Base-by-base conservation (phyloP, 2,113 vertebrate species). In the Cyprinodon variegatus region DNA sequence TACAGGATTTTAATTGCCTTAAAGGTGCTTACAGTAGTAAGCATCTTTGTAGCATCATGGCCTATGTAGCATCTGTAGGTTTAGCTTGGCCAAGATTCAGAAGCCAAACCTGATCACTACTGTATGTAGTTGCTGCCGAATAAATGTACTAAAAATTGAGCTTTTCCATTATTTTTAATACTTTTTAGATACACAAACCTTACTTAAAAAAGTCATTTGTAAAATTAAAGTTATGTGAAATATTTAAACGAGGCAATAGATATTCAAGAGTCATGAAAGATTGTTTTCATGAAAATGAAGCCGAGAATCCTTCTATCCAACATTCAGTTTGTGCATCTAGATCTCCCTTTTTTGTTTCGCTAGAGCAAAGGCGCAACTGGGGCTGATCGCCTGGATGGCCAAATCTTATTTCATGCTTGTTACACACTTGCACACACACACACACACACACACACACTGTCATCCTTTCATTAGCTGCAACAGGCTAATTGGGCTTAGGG, bases 381-480 rank as follows among this genome's bases (percentile, higher is more conserved):
- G 73, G 68, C 83, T 90, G 83, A 88, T 90, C 74, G 72, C 87
- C 82, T 86, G 76, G 83, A 82, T 88, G 83, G 89, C 78, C 90
- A 93, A 91, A 92, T 91, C 91, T 90, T 89, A 91, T 92, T 94
- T 92, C 85, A 92, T 90, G 90, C 84, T 88, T 83, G 82, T 92
- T 90, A 82, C 75, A 82, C 46, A 67, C 68, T 73, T 53, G 68
- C 70, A 78, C 60, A 77, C 37, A 65, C 20, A 29, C 69, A 65
- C 65, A 69, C 12, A 62, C 38, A 48, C 62, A 63, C 64, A 60
- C 53, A 70, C 73, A 74, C 71, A 78, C 57, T 67, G 50, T 68
- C 72, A 68, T 83, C 64, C 72, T 77, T 85, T 89, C 62, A 79
- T 91, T 88, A 92, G 72, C 77, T 50, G 85, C 89, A 92, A 90